Percentiles rank a stretch among this genome's conserved stretches.
phyloP scores from a whole-genome alignment of 2,113 vertebrate genomes.

The Bolborhynchus lineola region DNA sequence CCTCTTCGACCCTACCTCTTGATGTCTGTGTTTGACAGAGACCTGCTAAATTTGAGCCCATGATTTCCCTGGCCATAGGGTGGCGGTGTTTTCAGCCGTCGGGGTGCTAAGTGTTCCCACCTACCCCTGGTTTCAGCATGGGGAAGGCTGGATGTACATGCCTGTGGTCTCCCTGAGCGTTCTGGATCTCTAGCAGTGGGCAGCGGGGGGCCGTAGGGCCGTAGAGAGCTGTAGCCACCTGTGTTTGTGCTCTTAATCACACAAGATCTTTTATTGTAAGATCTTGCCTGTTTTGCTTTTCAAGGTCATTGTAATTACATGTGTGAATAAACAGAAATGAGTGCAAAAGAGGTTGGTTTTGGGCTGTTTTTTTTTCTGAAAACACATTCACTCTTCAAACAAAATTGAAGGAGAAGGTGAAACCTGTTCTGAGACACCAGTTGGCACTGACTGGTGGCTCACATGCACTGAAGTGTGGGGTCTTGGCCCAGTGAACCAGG shows the following conservation, averaged over 20 bases:
- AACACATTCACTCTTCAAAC: not conserved
- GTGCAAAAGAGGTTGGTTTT: not conserved
- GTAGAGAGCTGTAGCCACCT: rapidly evolving
- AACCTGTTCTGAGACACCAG: not conserved
- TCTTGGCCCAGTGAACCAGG: not conserved
- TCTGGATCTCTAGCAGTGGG: not conserved
- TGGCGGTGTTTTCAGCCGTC: not conserved
- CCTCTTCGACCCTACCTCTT: too few species aligned
- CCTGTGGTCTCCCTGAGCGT: rapidly evolving
- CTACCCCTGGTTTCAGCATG: not conserved
- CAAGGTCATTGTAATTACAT: not conserved
- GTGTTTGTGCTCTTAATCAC: not conserved
- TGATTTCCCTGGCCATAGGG: not conserved
- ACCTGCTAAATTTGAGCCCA: not conserved
- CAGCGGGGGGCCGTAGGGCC: not conserved
- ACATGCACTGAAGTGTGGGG: not conserved
- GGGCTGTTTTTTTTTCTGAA: not conserved
- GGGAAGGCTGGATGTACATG: rapidly evolving
- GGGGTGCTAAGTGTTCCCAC: not conserved
- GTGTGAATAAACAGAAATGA: not conserved
- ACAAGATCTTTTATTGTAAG: not conserved
- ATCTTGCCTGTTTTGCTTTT: not conserved
- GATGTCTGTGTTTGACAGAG: not conserved
- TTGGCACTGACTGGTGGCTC: not conserved
- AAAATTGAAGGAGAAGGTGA: not conserved